Evolutionary conservation across 2,888 invertebrate species (phyloP), one percentile per base, ranked within the genome.

Genomic region (Lasioglossum figueresi): DNA sequence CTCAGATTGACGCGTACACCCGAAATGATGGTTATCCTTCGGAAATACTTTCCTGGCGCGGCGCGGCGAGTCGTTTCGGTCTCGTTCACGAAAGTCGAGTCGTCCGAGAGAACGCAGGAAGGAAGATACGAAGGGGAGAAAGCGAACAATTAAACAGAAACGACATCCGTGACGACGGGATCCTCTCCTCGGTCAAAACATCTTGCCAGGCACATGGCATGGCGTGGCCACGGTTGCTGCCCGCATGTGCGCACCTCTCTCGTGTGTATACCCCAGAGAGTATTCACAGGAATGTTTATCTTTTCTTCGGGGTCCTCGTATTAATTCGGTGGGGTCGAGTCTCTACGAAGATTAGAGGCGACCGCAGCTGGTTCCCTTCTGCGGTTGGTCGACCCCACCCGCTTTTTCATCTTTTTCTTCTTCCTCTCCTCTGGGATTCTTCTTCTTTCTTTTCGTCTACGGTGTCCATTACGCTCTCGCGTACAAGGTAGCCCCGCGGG

Each of bases 121-220:
- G 76, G 82, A 80, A 70, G 84, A 86, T 88, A 80, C 80, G 80
- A 88, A 86, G 84, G 87, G 88, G 88, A 89, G 89, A 88, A 8
- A 68, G 86, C 86, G 88, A 89, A 91, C 90, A 92, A 92, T 92
- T 92, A 92, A 85, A 86, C 84, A 84, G 90, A 91, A 89, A 91
- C 84, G 89, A 72, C 84, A 79, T 83, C 83, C 86, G 79, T 80
- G 87, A 87, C 80, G 80, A 87, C 86, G 82, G 83, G 48, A 86
- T 88, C 87, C 87, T 89, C 88, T 89, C 88, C 88, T 81, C 90
- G 92, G 92, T 92, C 90, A 91, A 91, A 93, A 93, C 93, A 92
- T 93, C 91, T 92, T 93, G 91, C 83, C 81, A 72, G 34, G 85
- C 89, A 89, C 79, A 84, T 84, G 89, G 77, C 81, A 23, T 4